phyloP scores from a whole-genome alignment of 2,797 vertebrate genomes.

The Cynodonichthys magdalenae region DNA sequence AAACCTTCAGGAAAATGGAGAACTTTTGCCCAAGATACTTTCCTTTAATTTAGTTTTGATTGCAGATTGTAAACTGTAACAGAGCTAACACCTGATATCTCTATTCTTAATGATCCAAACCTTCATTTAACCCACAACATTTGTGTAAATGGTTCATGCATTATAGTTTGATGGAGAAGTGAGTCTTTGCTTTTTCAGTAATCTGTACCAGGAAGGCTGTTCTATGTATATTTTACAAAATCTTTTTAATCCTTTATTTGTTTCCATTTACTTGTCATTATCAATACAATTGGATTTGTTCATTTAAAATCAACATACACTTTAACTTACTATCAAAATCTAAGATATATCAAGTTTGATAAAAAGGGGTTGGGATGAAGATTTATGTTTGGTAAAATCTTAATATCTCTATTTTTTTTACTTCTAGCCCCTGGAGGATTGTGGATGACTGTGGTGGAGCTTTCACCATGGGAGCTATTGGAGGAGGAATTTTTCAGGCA shows the following conservation, averaged over 20 bases:
- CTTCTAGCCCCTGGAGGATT: constrained; percentile 93
- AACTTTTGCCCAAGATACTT: too few relatives aligned
- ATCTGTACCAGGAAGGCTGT: neutral
- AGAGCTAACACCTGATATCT: too few relatives aligned
- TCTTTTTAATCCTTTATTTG: too few relatives aligned
- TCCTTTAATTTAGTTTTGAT: too few relatives aligned
- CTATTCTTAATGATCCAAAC: too few relatives aligned
- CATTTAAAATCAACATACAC: too few relatives aligned
- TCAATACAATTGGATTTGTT: too few relatives aligned
- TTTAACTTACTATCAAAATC: neutral
- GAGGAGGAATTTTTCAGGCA: constrained; percentile 96
- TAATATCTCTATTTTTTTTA: constrained; percentile 6
- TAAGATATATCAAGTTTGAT: neutral
- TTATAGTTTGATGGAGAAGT: neutral
- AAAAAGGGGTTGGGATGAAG: neutral
- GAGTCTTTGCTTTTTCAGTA: neutral
- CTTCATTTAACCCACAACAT: too few relatives aligned
- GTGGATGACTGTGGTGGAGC: constrained; percentile 97
- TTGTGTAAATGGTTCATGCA: neutral
- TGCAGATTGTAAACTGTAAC: too few relatives aligned
- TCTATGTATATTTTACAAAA: neutral
- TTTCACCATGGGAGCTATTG: constrained; percentile 97
- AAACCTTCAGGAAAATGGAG: too few relatives aligned
- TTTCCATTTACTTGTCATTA: too few relatives aligned
- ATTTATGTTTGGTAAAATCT: neutral